Conservation (phyloP, 2,888 invertebrate species). For the Orthosia gracilis region DNA sequence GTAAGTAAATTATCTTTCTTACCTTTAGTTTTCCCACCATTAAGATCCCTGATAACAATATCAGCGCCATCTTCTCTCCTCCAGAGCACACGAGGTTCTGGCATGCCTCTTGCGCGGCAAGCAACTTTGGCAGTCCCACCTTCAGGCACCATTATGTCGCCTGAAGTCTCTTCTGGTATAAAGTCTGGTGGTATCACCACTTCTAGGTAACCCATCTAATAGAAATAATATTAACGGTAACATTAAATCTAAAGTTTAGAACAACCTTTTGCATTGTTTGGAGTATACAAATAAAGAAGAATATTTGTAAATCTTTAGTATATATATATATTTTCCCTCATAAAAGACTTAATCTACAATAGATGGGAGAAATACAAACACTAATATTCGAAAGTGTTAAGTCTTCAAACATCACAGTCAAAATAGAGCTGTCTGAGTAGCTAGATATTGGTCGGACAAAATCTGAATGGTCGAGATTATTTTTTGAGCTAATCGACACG, state of each 20-base stretch:
- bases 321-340: fast-evolving
- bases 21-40: slow-evolving; percentile 93
- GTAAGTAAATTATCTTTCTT: slow-evolving; percentile 34
- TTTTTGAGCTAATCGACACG: no score
- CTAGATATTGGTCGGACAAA: no score
- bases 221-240: slow-evolving; percentile 50
- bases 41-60: slow-evolving; percentile 94
- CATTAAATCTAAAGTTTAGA: neutral
- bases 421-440: neutral
- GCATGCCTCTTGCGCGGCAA: slow-evolving; percentile 95
- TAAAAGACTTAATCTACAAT: neutral
- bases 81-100: slow-evolving; percentile 95
- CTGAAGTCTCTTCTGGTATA: slow-evolving; percentile 96
- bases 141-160: slow-evolving; percentile 97
- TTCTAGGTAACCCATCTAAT: slow-evolving; percentile 95
- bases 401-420: neutral
- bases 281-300: no score
- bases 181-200: slow-evolving; percentile 98
- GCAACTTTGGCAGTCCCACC: slow-evolving; percentile 93
- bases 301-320: neutral
- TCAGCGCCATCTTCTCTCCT: slow-evolving; percentile 95
- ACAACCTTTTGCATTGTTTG: neutral
- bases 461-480: no score
- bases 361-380: neutral
- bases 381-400: neutral